Base-by-base conservation (phyloP, 2,797 vertebrate species). In the Microcaecilia unicolor region DNA sequence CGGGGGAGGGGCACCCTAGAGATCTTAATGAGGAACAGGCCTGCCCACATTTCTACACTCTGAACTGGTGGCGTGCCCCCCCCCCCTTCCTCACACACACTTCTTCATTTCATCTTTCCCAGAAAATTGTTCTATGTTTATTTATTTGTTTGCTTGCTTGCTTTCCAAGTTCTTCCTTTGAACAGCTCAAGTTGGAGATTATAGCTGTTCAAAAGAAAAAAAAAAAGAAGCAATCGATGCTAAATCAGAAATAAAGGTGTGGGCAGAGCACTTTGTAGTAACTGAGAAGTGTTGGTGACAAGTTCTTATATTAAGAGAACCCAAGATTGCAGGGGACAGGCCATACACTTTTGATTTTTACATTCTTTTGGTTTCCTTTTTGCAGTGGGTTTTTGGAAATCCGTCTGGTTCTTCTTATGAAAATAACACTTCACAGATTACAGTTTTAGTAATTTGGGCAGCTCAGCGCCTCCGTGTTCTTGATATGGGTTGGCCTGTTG, bases 1-100 rank as follows among this genome's bases (percentile, higher is more conserved):
- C 81, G 72, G 87, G 81, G 88, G n/a, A n/a, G n/a, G n/a, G n/a
- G 79, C 56, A 84, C 86, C 85, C 88, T 61, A 53, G 85, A 84
- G 90, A 86, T 75, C 64, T 57, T 96, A 95, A 95, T 92, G 88
- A 93, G 92, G 89, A 92, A 89, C 87, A 90, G 83, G 84, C 85
- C 89, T 90, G 85, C 88, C 87, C 85, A 85, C 83, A 80, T 88
- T 84, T 87, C 76, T 81, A 81, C 61, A 73, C 67, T 78, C 83
- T 92, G 79, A 84, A 79, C 77, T 65, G 61, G 63, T 79, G 70
- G 76, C 86, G 76, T n/a, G n/a, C n/a, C n/a, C n/a, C n/a, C n/a
- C n/a, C 87, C 86, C 86, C 75, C 70, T n/a, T n/a, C n/a, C n/a
- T n/a, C n/a, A n/a, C n/a, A 70, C 76, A 82, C 79, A 75, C 78